Base-by-base conservation (phyloP, 2,888 invertebrate genomes). In the Mystacides longicornis region DNA sequence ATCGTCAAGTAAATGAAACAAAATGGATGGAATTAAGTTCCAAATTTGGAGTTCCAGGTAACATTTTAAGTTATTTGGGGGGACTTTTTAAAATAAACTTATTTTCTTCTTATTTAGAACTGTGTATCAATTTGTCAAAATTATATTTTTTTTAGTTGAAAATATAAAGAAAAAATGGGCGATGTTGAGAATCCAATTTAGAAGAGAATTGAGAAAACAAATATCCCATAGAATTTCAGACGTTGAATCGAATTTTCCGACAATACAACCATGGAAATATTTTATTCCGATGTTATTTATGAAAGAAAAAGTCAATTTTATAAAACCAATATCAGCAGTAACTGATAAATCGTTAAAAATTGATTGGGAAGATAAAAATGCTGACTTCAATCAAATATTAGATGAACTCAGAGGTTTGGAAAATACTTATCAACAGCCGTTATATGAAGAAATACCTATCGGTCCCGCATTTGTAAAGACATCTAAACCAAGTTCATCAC, bases 201-300 rank as follows among this genome's bases (percentile, higher is more conserved):
- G 52, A 11, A 52, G 52, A 49, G 52, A 56, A 52, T 7, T 51
- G n/a, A 48, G 42, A 21, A 56, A 52, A 21, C 56, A 56, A 31
- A 55, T 51, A 46, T 23, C 45, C 1, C 16, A 50, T 5, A 23
- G 51, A 16, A 33, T 50, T 20, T 31, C 50, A n/a, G 31, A 46
- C 9, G 33, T 46, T 42, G 31, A 47, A 9, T 42, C 55, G n/a
- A 21, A 23, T 7, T 50, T 50, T 7, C 46, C 55, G 5, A 50
- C 51, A 33, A 55, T 46, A 9, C 22, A 22, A 31, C 54, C 54
- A 14, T 55, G 55, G 55, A 50, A 51, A 47, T 55, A 55, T 45
- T 55, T 51, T 31, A 22, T 54, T 2, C 54, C 54, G 11, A 27
- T 54, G 50, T 27, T 54, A 23, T 54, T 54, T 42, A 19, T 54